Evolutionary conservation across 2,888 invertebrate species (phyloP).

Genomic region (Thecophora atra): DNA sequence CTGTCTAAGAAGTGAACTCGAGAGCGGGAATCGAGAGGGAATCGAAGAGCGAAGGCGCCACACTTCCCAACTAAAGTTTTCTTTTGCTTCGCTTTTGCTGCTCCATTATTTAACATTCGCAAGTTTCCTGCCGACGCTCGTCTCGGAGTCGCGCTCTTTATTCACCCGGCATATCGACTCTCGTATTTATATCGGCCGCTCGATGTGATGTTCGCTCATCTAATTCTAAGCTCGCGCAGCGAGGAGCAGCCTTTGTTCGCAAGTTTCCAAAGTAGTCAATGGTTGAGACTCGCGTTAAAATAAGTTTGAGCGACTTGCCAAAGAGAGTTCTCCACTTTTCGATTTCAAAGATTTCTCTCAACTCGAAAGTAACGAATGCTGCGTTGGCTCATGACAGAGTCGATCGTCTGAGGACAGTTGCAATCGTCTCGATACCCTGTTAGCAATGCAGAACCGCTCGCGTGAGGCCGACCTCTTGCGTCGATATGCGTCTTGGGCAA

Average conservation of each 20-base stretch:
- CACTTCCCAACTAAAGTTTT: conserved; percentile 16
- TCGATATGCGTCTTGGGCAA: no score
- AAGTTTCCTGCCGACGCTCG: conserved; percentile 18
- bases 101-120: conserved; percentile 23
- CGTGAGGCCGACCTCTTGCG: no score
- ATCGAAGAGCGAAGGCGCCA: not conserved
- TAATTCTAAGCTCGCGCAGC: not conserved
- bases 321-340: conserved; percentile 10
- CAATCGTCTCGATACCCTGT: no score
- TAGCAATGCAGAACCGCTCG: no score
- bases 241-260: conserved; percentile 12
- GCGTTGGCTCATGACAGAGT: no score
- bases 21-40: no score
- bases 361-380: not conserved
- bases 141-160: conserved; percentile 3
- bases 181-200: conserved; percentile 20
- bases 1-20: not conserved
- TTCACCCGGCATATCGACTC: conserved; percentile 30
- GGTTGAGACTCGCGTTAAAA: conserved; percentile 21
- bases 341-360: not conserved
- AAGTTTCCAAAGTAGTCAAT: conserved; percentile 25
- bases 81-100: conserved; percentile 13
- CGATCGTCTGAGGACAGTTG: no score
- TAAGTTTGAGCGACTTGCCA: not conserved
- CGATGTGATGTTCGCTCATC: conserved; percentile 3